These are phyloP conservation scores for Hanleya hanleyi DNA, from an alignment of 2,888 invertebrate genomes.

Conservation along the genomic window DNA sequence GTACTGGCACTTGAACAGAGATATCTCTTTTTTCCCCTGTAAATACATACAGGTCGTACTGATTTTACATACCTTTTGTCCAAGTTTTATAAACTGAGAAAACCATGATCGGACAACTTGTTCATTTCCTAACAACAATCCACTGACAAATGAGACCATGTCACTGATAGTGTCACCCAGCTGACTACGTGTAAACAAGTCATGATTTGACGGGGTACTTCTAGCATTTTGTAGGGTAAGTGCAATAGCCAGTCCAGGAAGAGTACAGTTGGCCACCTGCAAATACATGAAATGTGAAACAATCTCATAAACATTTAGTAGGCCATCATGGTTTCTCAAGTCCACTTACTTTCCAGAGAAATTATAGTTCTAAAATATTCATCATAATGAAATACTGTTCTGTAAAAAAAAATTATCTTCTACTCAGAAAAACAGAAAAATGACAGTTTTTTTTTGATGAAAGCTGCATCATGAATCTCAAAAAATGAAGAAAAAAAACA, in stretches of 20 bases:
- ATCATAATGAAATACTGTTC: no score
- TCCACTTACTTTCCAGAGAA: no score
- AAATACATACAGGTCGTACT: no score
- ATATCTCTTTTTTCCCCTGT: no score
- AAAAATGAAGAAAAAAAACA: no score
- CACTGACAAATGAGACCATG: conserved; percentile 89
- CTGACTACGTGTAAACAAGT: conserved; percentile 43
- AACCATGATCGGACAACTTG: conserved; percentile 94
- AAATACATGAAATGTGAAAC: conserved; percentile 22
- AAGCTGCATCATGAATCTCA: no score
- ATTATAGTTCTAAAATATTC: no score
- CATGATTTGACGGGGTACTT: conserved; percentile 74
- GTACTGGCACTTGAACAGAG: no score
- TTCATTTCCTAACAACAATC: conserved; percentile 91
- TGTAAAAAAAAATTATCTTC: no score
- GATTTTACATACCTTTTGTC: conserved; percentile 81
- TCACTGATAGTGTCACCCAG: conserved; percentile 70
- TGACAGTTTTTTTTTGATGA: no score
- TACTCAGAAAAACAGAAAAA: no score
- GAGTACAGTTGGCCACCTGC: conserved; percentile 86
- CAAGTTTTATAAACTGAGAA: conserved; percentile 90
- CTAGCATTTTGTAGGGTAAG: conserved; percentile 79
- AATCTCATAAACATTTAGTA: background rate
- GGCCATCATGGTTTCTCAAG: no score
- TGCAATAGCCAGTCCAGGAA: conserved; percentile 91